Evolutionary conservation across 2,888 invertebrate genomes (phyloP), one percentile per base, ranked within the genome.

Genomic region (Eilema sororculum): DNA sequence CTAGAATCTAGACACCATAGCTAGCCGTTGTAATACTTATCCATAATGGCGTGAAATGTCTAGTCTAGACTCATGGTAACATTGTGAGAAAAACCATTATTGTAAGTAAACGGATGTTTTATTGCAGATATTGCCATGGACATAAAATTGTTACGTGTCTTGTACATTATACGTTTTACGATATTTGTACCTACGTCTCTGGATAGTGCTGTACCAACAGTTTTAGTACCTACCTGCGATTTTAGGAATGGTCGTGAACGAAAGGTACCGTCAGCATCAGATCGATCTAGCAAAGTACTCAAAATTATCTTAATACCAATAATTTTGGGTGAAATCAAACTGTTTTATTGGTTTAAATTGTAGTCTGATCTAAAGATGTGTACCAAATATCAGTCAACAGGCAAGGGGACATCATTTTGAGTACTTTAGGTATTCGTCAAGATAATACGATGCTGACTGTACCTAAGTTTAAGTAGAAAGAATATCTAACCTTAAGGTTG

Each of bases 91-190:
- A 61, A 61, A 22, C 62, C 16, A 62, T 41, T 62, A 41, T 62
- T 41, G 2, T 41, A 62, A 62, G 22, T 62, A 41, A 63, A 60
- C 67, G n/a, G 59, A 22, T 46, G 58, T 67, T 67, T 67, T 67
- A 67, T 67, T 25, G 30, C 60, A 46, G 24, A 60, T 46, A 67
- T 66, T 25, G 41, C 28, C 46, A 16, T 16, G 30, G 33, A 30
- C 67, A 67, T 67, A 67, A 67, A 67, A 67, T 60, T 67, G 60
- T 67, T 60, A 67, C 13, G 46, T 60, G 59, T 41, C n/a, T 25
- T n/a, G 24, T 37, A 65, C 52, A 59, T 59, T 20, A 20, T 28
- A 30, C 28, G 57, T 57, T 57, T 24, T 13, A 57, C 25, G 16
- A 58, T 33, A 61, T 33, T 61, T 13, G 9, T 61, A 52, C 28